phyloP scores from a whole-genome alignment of 2,113 vertebrate species.

The Thamnophis sirtalis region DNA sequence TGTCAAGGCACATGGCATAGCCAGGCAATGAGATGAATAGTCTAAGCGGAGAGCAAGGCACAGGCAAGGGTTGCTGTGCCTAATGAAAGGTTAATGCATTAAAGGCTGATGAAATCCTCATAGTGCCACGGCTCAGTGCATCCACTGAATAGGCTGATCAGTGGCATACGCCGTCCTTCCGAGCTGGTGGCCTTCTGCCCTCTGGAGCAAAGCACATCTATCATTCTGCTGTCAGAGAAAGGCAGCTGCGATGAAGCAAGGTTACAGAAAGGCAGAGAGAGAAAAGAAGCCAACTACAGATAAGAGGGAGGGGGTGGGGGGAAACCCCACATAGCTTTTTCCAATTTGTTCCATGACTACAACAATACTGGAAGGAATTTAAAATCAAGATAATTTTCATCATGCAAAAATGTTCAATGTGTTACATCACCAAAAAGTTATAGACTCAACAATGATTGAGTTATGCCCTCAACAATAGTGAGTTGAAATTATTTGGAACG shows the following conservation, averaged over 20 bases:
- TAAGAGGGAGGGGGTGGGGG: background rate
- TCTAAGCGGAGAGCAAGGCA: background rate
- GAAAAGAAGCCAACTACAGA: background rate
- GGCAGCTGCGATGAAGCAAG: constrained; percentile 12
- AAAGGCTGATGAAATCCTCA: constrained; percentile 23
- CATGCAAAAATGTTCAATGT: background rate
- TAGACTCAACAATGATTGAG: background rate
- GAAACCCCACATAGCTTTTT: background rate
- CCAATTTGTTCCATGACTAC: background rate
- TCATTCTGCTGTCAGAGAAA: background rate
- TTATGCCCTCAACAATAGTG: background rate
- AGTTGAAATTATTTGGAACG: background rate
- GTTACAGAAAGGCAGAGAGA: background rate
- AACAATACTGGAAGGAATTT: background rate
- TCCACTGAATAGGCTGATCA: constrained; percentile 5
- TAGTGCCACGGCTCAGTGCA: background rate
- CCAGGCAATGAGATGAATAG: background rate
- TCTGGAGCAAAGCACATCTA: rapidly evolving
- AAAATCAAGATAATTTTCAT: background rate
- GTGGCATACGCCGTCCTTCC: background rate
- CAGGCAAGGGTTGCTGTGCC: background rate
- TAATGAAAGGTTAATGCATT: constrained; percentile 11
- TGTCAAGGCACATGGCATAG: rapidly evolving
- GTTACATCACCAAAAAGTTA: background rate
- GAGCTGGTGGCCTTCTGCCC: background rate